A percentile compares a stretch with the other conserved stretches of the same genome.
phyloP scores from a whole-genome alignment of 2,797 vertebrate species.

The Amblyraja radiata region DNA sequence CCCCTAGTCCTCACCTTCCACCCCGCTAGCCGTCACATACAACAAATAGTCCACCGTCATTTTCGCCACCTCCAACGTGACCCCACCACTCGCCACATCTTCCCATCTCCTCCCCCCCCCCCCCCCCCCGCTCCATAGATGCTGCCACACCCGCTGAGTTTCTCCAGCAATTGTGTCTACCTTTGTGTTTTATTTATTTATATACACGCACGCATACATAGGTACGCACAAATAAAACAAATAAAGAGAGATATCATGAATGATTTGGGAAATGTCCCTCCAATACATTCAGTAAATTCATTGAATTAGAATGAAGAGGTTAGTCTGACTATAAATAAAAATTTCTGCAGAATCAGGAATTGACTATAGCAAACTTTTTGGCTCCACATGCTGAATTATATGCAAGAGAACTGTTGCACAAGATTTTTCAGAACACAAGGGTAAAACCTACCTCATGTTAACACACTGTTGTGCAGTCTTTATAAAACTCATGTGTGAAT shows the following conservation, averaged over 20 bases:
- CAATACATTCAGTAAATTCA: not conserved
- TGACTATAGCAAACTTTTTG: not conserved
- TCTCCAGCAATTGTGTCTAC: too few relatives aligned
- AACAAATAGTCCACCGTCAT: too few relatives aligned
- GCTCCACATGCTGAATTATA: not conserved
- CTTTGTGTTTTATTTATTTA: too few relatives aligned
- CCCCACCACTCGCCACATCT: too few relatives aligned
- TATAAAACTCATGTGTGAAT: not conserved
- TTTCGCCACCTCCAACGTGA: too few relatives aligned
- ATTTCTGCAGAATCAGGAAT: not conserved
- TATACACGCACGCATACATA: too few relatives aligned
- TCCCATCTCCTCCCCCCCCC: too few relatives aligned
- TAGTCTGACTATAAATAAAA: not conserved
- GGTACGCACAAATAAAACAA: too few relatives aligned
- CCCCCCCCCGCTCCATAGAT: too few relatives aligned
- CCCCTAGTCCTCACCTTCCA: too few relatives aligned
- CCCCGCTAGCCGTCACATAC: too few relatives aligned
- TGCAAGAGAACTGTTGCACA: not conserved
- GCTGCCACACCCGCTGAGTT: too few relatives aligned
- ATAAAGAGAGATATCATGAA: not conserved
- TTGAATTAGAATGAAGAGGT: not conserved
- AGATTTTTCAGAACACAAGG: not conserved
- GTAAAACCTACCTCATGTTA: not conserved
- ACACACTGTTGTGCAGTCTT: not conserved
- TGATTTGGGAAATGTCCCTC: not conserved